Base-by-base conservation (phyloP, 2,113 vertebrate species). In the Polyodon spathula region DNA sequence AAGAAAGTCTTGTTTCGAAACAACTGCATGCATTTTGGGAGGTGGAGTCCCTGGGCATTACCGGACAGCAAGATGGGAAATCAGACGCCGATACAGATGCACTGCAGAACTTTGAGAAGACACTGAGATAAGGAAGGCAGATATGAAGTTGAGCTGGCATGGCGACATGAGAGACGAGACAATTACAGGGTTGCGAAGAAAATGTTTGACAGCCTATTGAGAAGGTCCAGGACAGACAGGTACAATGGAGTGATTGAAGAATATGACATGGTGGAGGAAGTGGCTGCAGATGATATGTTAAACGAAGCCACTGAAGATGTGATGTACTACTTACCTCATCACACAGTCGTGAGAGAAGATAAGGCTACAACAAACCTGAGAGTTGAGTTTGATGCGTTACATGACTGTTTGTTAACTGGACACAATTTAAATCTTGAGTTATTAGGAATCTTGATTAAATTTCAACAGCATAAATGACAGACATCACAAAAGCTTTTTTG, bases 401-500 rank as follows among this genome's bases (percentile, higher is more conserved):
- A 52, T 52, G 6, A 52, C 6, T 52, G 43, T 44, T 44, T 44
- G 43, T 1, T 12, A 2, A 44, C 11, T 44, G 39, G 57, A 17
- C n/a, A 12, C 14, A 43, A 17, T 12, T 40, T 43, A 4, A 59
- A 59, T 17, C 1, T 8, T 6, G n/a, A 41, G 15, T 16, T 42
- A 17, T 43, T 59, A 44, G 12, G 40, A n/a, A 6, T 2, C 50
- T 52, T 52, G 11, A 52, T 52, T 15, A 52, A 52, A 52, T 52
- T 52, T 16, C 6, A 14, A 52, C 15, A n/a, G 15, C 50, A 52
- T 52, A 16, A 15, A 68, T 56, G 17, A 27, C 66, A 54, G 66
- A 66, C 38, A 66, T 67, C 16, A 64, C 50, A 15, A 59, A 67
- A 42, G 66, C 56, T 8, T 68, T 64, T 17, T 44, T 71, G 61